Evolutionary conservation across 2,113 vertebrate species (phyloP), one percentile per base, ranked within the genome.

Genomic region (Tylochromis polylepis): DNA sequence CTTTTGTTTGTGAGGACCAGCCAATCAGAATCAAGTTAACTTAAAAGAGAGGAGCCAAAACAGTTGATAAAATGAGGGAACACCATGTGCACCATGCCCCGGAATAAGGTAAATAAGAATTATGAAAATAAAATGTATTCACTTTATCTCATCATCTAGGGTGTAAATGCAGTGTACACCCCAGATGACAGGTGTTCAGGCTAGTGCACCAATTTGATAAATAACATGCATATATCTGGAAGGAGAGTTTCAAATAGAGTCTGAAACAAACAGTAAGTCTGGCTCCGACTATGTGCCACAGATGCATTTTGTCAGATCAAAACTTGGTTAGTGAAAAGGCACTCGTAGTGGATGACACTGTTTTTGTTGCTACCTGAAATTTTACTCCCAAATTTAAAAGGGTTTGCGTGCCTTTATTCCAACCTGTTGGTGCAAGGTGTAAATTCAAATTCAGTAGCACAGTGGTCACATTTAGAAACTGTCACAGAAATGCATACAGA

Each of bases 171-270:
- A 20, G 29, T 27, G 11, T 81, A 15, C 11, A 20, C 31, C 56
- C 53, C 12, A 36, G 18, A 62, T 82, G 59, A 58, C 36, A 62
- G 58, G 53, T 86, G 53, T 55, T 58, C 55, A 75, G 51, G 55
- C 46, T 56, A 51, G 20, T 78, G 88, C 14, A 79, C 41, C 58
- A 36, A 22, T 72, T 84, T 60, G 78, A 84, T 84, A 72, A 87
- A 87, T 89, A 88, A 88, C 38, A 83, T 51, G 5, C 43, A 75
- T 72, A 29, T 60, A 49, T 85, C 24, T 3, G 18, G n/a, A 29
- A 41, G 85, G 59, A 79, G n/a, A 86, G 83, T 82, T 51, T 87
- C 72, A 89, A 81, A 58, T 85, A 62, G 85, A 62, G 85, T 70
- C 49, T 59, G 51, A 87, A 81, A 62, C 38, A 3, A 77, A 58